Evolutionary conservation across 2,113 vertebrate genomes (phyloP), one percentile per base, ranked within the genome.

Genomic region (Tragulus kanchil): DNA sequence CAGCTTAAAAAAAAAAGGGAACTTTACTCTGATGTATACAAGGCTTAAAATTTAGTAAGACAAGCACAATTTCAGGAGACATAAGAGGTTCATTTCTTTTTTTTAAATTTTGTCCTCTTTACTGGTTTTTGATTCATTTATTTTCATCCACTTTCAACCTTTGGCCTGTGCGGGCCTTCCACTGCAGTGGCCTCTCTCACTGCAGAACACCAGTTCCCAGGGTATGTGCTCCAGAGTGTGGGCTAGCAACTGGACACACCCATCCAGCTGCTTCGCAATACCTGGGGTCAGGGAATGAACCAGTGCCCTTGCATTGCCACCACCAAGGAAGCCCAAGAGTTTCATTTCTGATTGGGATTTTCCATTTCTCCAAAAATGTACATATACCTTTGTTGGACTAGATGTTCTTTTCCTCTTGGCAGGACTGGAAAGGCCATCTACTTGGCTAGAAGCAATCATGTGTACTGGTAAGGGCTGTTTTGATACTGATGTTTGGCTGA

Each of bases 361-460:
- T 16, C 92, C 79, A 97, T 94, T 97, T 97, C 85, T 98, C 97
- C n/a, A 87, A 94, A 94, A 96, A 97, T 98, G 98, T 98, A 95
- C 98, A 99, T 36, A 28, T 99, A 99, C 99, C 99, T 99, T 99
- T 85, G 98, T 98, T 97, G 99, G 99, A 99, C 99, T 99, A 98
- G 99, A 99, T 93, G 99, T 99, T 98, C 99, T 99, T 99, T 99
- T 99, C 99, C 98, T 99, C 99, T 99, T 99, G 98, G 99, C 99
- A 96, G 99, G 99, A 98, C 99, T 99, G 98, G 99, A 99, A 98
- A 99, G 99, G 98, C 99, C 98, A 98, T 99, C 99, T 97, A 99
- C 98, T 99, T 99, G 99, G 98, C 99, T 99, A 98, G 99, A 99
- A 98, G 99, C 98, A 98, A 99, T 99, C 98, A 99, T 99, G 98